phyloP scores from a whole-genome alignment of 2,888 invertebrate species.

The Drosophila birchii region DNA sequence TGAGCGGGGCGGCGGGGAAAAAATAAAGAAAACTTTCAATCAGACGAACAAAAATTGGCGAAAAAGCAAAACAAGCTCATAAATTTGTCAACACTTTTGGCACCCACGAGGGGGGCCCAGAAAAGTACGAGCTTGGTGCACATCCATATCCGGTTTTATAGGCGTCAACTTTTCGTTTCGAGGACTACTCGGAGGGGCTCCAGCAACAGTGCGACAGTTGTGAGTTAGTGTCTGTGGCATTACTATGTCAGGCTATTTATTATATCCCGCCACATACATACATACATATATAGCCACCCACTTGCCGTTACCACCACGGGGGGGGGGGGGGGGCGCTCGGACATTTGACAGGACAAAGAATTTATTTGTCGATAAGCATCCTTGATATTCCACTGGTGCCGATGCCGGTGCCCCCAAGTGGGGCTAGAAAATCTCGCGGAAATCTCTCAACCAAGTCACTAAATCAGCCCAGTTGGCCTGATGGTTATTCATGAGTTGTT shows the following conservation, averaged over 20 bases:
- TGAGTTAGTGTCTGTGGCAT: slow-evolving; percentile 65
- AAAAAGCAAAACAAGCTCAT: slow-evolving; percentile 70
- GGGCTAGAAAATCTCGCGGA: slow-evolving; percentile 26
- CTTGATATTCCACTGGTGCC: slow-evolving; percentile 20
- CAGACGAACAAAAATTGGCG: slow-evolving; percentile 60
- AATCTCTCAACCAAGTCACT: slow-evolving; percentile 34
- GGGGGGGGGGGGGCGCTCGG: neutral
- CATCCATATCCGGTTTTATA: slow-evolving; percentile 56
- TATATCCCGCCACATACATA: slow-evolving; percentile 29
- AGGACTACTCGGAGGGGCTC: slow-evolving; percentile 26
- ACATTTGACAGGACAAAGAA: slow-evolving; percentile 45
- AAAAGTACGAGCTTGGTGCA: slow-evolving; percentile 30
- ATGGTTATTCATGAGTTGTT: slow-evolving; percentile 35
- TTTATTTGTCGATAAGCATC: slow-evolving; percentile 49
- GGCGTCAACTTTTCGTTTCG: slow-evolving; percentile 63
- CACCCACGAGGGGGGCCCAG: slow-evolving; percentile 22
- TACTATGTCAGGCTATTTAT: slow-evolving; percentile 57
- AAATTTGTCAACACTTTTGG: slow-evolving; percentile 75
- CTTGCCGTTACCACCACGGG: neutral
- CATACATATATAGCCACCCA: slow-evolving; percentile 15
- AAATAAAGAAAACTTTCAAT: slow-evolving; percentile 65
- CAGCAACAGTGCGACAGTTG: slow-evolving; percentile 60
- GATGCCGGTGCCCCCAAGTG: slow-evolving; percentile 13
- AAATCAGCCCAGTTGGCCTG: slow-evolving; percentile 24
- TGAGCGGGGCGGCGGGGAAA: slow-evolving; percentile 14